Conservation (phyloP, 2,888 invertebrate genomes). For the Drosophila sordidapex region DNA sequence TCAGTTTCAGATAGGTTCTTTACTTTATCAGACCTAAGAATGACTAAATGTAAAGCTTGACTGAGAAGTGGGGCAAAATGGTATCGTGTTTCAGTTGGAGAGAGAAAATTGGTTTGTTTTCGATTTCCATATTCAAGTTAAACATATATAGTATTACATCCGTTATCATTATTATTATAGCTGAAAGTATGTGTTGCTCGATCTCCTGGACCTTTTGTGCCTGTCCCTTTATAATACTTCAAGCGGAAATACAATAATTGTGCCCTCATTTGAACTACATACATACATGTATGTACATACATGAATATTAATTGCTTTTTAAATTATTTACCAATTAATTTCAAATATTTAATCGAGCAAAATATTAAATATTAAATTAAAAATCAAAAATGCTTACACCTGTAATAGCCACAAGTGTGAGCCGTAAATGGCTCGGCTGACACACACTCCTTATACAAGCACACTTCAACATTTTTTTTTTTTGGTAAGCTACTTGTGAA, state of each 20-base stretch:
- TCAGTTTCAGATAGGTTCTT: background rate
- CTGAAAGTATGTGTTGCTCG: background rate
- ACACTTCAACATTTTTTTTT: background rate
- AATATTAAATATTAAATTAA: background rate
- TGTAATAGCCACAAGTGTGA: background rate
- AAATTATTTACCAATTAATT: background rate
- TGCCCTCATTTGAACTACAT: background rate
- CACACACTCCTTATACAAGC: background rate
- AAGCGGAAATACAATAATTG: background rate
- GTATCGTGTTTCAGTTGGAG: background rate
- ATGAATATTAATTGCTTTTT: background rate
- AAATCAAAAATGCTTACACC: background rate
- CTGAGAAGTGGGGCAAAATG: background rate
- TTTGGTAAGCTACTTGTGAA: conserved; percentile 4
- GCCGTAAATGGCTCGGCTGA: background rate
- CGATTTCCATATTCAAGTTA: background rate
- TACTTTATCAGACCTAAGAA: background rate
- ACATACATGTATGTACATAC: no score
- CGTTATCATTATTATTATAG: background rate
- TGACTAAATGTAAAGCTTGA: background rate
- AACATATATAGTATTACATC: background rate
- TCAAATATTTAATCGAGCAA: background rate
- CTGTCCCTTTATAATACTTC: background rate
- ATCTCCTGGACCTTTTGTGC: background rate
- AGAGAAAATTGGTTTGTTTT: background rate